Percentiles rank a stretch among this genome's conserved stretches.
Conservation (phyloP, 2,113 vertebrate species). For the Gymnogyps californianus region DNA sequence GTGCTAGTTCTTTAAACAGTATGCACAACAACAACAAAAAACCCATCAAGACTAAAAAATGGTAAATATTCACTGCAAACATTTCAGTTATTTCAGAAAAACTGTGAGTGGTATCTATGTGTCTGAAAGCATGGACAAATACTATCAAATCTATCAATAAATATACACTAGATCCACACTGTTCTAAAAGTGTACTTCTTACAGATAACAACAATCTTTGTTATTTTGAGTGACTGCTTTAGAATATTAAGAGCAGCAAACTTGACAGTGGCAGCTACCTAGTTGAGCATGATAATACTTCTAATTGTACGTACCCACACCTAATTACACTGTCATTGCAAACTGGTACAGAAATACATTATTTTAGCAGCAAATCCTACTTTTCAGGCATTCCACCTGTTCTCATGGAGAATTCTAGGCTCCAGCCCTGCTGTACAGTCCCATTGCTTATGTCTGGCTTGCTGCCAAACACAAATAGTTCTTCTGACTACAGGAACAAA, state of each 20-base stretch:
- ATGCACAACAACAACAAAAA: neutral
- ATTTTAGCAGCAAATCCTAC: neutral
- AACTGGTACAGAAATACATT: neutral
- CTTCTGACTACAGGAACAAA: neutral
- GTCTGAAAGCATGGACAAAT: neutral
- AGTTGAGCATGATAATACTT: neutral
- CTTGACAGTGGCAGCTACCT: neutral
- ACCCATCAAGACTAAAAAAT: neutral
- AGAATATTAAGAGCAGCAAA: neutral
- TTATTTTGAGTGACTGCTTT: neutral
- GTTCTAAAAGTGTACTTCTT: neutral
- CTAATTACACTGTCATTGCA: neutral
- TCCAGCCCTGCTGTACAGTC: neutral
- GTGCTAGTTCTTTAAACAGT: neutral
- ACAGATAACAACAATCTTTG: neutral
- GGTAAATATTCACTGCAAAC: neutral
- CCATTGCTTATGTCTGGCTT: neutral
- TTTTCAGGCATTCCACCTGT: neutral
- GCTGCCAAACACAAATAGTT: neutral
- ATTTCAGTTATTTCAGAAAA: neutral
- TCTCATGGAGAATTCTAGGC: neutral
- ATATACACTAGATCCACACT: neutral
- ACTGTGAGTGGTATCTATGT: neutral
- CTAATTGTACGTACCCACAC: neutral
- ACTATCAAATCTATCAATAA: neutral